Evolutionary conservation across 2,888 invertebrate species (phyloP), one percentile per base, ranked within the genome.

Genomic region (Vannuccia rotundouncinata): DNA sequence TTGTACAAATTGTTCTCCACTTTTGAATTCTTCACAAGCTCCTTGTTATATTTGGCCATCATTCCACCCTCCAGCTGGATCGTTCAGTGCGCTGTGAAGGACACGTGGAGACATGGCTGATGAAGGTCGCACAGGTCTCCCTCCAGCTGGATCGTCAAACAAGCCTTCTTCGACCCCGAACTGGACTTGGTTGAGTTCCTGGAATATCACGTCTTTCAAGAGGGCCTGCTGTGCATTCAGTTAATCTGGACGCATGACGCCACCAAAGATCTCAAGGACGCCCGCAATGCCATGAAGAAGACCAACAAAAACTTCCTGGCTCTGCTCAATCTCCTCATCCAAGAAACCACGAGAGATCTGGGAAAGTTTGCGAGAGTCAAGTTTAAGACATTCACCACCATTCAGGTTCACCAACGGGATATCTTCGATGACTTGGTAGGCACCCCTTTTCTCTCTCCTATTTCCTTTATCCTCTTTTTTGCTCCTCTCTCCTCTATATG

Each of bases 211-310:
- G 95, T 95, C 0, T 95, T 96, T 0, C 96, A 96, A 90, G 88
- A 95, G 82, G 94, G 94, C n/a, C 90, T 95, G n/a, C 90, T 97
- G 76, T 95, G 95, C 0, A 92, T 96, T 82, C 96, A 97, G 90
- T 94, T 97, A 92, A 93, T 96, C 83, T 97, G 97, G 97, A 97
- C 97, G 0, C 90, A 95, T 83, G 96, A 97, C 87, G 92, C 94
- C 1, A 96, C 96, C 87, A 89, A 93, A 81, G 95, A 96, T 0
- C 89, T 97, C 81, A 91, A 93, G 89, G 94, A 94, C 89, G 95
- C 95, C 28, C 93, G 94, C 85, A 96, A 95, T 87, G 92, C 95
- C 74, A 97, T 97, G 97, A 91, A 92, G 22, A 95, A 95, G 86
- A 95, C 95, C 0, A 97, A 97, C 87, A 95, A 95, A 86, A 92